phyloP scores from a whole-genome alignment of 2,888 invertebrate genomes.

The Seira ritae region DNA sequence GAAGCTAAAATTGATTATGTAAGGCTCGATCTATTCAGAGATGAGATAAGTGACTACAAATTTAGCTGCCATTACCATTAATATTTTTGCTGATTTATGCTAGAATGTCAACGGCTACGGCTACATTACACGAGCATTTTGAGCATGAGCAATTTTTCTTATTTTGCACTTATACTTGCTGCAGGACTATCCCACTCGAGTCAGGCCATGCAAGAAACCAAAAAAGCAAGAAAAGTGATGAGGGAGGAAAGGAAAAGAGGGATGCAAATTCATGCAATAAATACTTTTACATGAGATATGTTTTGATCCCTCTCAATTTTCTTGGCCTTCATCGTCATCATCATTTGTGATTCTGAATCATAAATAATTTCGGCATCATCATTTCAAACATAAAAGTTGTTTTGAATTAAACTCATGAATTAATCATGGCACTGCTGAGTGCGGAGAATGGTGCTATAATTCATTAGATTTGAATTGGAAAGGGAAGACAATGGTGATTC shows the following conservation, averaged over 20 bases:
- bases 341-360: not conserved
- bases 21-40: conserved; percentile 30
- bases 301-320: too few species aligned
- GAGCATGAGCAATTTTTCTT: too few species aligned
- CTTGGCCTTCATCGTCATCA: not conserved
- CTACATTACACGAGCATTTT: too few species aligned
- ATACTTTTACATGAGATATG: not conserved
- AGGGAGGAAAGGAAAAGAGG: not conserved
- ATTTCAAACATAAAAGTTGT: not conserved
- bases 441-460: not conserved
- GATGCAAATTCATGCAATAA: too few species aligned
- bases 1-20: conserved; percentile 46
- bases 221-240: too few species aligned
- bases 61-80: conserved; percentile 1
- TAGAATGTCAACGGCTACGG: conserved; percentile 29
- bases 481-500: too few species aligned
- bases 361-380: not conserved
- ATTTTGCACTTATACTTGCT: too few species aligned
- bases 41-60: conserved; percentile 8
- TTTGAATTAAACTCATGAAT: not conserved
- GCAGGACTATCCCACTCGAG: too few species aligned
- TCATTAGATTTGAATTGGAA: not conserved
- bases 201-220: too few species aligned
- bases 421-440: not conserved
- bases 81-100: conserved; percentile 39